Percentiles rank a stretch among this genome's conserved stretches.
Evolutionary conservation across 2,888 invertebrate species (phyloP).

Genomic region (Dynastes tityus): DNA sequence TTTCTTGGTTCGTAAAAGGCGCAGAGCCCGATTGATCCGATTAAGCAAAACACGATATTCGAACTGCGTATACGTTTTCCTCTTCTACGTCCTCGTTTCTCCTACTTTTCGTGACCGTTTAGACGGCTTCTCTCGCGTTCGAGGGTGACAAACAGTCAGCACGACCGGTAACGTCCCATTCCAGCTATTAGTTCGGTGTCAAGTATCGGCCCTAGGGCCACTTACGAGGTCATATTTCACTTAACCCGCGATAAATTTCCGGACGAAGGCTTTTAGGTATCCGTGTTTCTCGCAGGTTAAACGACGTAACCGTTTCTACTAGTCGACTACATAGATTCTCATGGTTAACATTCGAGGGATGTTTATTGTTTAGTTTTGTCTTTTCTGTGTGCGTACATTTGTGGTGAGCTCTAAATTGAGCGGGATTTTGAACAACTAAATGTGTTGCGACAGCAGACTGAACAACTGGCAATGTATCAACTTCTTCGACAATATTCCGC

Average conservation of each 20-base stretch:
- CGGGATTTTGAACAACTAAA: no score
- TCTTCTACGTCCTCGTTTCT: conserved; percentile 11
- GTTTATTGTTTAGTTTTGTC: no score
- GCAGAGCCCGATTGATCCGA: no score
- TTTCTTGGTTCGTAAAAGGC: no score
- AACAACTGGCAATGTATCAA: no score
- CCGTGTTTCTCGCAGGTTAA: conserved; percentile 56
- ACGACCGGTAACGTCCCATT: conserved; percentile 44
- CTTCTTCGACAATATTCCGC: no score
- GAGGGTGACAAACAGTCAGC: conserved; percentile 49
- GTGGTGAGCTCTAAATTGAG: no score
- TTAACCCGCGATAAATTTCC: conserved; percentile 67
- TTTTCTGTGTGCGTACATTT: no score
- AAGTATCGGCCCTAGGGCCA: conserved; percentile 61
- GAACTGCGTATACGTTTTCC: background rate
- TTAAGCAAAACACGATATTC: background rate
- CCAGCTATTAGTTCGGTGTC: conserved; percentile 65
- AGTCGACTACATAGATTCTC: conserved; percentile 1
- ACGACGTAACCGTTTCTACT: background rate
- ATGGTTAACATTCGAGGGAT: background rate
- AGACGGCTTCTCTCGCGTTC: background rate
- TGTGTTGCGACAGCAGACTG: no score
- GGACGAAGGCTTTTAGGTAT: conserved; percentile 12
- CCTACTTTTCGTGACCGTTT: no score
- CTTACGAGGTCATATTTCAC: conserved; percentile 64